Percentiles rank a stretch among this genome's conserved stretches.
phyloP scores from a whole-genome alignment of 92 coral and sea anemone genomes.

The Siderastrea radians region DNA sequence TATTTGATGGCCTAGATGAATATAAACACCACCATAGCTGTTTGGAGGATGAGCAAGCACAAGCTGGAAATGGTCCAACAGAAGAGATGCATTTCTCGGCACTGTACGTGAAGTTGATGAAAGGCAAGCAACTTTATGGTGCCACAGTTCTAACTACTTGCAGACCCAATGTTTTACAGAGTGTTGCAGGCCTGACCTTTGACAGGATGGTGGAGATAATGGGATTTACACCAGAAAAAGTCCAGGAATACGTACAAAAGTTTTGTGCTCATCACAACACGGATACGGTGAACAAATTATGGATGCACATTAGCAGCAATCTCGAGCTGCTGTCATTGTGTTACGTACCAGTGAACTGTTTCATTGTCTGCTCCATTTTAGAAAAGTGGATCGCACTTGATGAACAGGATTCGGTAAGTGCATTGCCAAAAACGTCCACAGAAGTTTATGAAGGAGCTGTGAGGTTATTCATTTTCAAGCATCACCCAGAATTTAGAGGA shows the following conservation, averaged over 20 bases:
- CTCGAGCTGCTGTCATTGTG: conserved; percentile 52
- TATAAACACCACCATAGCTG: conserved; percentile 4
- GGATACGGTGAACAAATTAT: not conserved
- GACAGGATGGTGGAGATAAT: conserved; percentile 64
- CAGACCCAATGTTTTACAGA: conserved; percentile 57
- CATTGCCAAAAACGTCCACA: conserved; percentile 36
- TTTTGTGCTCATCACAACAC: conserved; percentile 24
- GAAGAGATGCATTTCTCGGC: conserved; percentile 40
- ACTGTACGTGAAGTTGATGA: conserved; percentile 48
- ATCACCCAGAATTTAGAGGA: conserved; percentile 42
- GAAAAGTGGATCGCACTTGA: not conserved
- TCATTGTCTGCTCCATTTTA: conserved; percentile 41
- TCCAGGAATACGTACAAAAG: conserved; percentile 43
- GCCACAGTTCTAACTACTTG: conserved; percentile 72
- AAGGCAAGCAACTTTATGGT: conserved; percentile 40
- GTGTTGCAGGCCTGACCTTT: conserved; percentile 16
- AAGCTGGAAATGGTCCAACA: conserved; percentile 12
- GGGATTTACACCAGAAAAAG: conserved; percentile 69
- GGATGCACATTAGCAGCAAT: conserved; percentile 44
- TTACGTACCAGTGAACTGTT: conserved; percentile 75
- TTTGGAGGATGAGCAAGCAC: conserved; percentile 18
- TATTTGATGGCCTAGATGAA: conserved; percentile 85
- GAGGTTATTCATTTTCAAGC: conserved; percentile 46
- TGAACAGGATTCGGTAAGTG: not conserved
- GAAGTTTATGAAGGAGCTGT: conserved; percentile 42